Percentiles rank a stretch among this genome's conserved stretches.
Conservation (phyloP, 2,113 vertebrate genomes). For the Trematocara stigmaticum region DNA sequence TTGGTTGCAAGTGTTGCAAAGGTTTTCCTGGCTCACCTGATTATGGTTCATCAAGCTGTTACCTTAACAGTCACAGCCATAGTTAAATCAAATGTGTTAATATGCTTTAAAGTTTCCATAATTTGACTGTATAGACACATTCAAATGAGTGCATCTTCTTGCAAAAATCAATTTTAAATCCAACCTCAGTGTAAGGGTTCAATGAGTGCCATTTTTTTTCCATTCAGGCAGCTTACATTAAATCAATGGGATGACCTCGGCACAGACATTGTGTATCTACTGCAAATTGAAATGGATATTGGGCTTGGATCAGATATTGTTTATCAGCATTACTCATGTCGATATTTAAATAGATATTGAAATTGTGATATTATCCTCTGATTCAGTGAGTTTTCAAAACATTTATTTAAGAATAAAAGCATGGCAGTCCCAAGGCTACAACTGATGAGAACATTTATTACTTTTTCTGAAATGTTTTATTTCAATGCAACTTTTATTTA, state of each 20-base stretch:
- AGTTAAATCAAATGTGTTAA: constrained; percentile 16
- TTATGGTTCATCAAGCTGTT: constrained; percentile 12
- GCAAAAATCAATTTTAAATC: constrained; percentile 42
- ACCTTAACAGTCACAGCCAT: not conserved
- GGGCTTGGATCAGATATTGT: constrained; percentile 35
- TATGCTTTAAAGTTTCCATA: constrained; percentile 25
- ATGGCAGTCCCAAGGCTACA: not conserved
- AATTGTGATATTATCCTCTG: not conserved
- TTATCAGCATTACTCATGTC: constrained; percentile 34
- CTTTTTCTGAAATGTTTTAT: not conserved
- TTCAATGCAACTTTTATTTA: not conserved
- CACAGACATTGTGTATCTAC: constrained; percentile 22
- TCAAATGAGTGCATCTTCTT: not conserved
- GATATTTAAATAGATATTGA: constrained; percentile 9
- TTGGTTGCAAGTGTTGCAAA: constrained; percentile 11
- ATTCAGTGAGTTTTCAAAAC: not conserved
- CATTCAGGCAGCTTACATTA: constrained; percentile 19
- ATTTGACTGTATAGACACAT: not conserved
- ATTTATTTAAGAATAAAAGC: not conserved
- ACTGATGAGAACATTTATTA: not conserved
- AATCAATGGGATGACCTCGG: constrained; percentile 58
- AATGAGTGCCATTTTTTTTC: constrained; percentile 24
- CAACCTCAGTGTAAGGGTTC: constrained; percentile 6
- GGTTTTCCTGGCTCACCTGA: not conserved
- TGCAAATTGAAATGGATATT: constrained; percentile 58